Evolutionary conservation across 2,888 invertebrate genomes (phyloP).

Genomic region (Pheosia gnoma): DNA sequence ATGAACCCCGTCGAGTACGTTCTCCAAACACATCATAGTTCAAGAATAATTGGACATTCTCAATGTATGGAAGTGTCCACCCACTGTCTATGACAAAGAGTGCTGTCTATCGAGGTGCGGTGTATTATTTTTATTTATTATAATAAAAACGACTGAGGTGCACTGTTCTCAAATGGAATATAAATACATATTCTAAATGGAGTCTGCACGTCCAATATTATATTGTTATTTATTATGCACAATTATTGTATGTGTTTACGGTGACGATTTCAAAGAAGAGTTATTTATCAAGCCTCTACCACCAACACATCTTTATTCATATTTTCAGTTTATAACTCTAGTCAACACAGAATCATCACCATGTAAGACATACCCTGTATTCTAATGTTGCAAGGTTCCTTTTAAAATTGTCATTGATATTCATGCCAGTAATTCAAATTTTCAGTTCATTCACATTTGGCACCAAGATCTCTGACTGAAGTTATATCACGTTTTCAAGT

Average conservation of each 20-base stretch:
- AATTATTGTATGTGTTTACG: slow-evolving; percentile 37
- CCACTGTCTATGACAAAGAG: too few species aligned
- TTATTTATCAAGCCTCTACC: slow-evolving; percentile 93
- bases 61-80: too few species aligned
- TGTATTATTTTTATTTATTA: too few species aligned
- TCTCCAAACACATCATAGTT: too few species aligned
- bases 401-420: background rate
- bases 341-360: slow-evolving; percentile 85
- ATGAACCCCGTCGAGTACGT: too few species aligned
- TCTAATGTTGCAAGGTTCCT: background rate
- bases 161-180: too few species aligned
- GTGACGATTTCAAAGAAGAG: slow-evolving; percentile 94
- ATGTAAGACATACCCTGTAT: slow-evolving; percentile 81
- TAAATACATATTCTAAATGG: slow-evolving; percentile 22
- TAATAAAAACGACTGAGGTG: too few species aligned
- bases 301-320: slow-evolving; percentile 93
- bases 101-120: too few species aligned
- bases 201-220: slow-evolving; percentile 22
- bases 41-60: too few species aligned
- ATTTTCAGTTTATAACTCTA: slow-evolving; percentile 95
- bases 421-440: slow-evolving; percentile 1
- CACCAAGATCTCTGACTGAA: slow-evolving; percentile 95
- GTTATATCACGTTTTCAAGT: slow-evolving; percentile 92
- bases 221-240: slow-evolving; percentile 26
- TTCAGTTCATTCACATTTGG: slow-evolving; percentile 91